Base-by-base conservation (phyloP, 2,888 invertebrate species). In the Subacronicta megacephala region DNA sequence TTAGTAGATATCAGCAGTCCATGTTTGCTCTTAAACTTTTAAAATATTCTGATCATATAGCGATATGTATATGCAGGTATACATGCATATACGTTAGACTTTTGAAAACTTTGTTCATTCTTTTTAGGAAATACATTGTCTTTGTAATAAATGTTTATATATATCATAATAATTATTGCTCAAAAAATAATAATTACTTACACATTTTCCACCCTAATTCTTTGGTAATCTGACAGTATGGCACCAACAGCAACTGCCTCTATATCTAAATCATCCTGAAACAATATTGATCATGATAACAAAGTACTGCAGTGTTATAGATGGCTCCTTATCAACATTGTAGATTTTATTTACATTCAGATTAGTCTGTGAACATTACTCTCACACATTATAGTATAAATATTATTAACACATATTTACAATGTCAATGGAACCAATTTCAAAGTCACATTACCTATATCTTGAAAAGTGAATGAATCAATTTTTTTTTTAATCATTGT, bases 161-260 rank as follows among this genome's bases (percentile, higher is more conserved):
- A n/a, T n/a, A n/a, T n/a, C n/a, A n/a, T n/a, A n/a, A n/a, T n/a
- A n/a, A n/a, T n/a, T n/a, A n/a, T n/a, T n/a, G n/a, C n/a, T n/a
- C n/a, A n/a, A n/a, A 10, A 10, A 12, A 26, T 41, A 1, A 3
- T 7, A 10, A 13, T 40, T 86, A 96, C 97, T 96, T 96, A 98
- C 97, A 99, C 99, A 96, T 98, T 98, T 95, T 99, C 99, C 70
- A 99, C 99, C 82, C 99, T 96, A 82, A 98, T 96, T 92, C 99
- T 96, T 95, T 99, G 99, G 95, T 99, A 99, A 94, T 99, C 98
- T 60, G 99, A 99, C 78, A 99, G 95, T 87, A 99, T 99, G 70
- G 99, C 99, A 73, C 99, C 99, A 72, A 98, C 98, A 62, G 99
- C 97, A 40, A 99, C 99, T 52, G 98, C 99, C 85, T 99, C 98